Evolutionary conservation across 2,888 invertebrate genomes (phyloP).

Genomic region (Pandemis corylana): DNA sequence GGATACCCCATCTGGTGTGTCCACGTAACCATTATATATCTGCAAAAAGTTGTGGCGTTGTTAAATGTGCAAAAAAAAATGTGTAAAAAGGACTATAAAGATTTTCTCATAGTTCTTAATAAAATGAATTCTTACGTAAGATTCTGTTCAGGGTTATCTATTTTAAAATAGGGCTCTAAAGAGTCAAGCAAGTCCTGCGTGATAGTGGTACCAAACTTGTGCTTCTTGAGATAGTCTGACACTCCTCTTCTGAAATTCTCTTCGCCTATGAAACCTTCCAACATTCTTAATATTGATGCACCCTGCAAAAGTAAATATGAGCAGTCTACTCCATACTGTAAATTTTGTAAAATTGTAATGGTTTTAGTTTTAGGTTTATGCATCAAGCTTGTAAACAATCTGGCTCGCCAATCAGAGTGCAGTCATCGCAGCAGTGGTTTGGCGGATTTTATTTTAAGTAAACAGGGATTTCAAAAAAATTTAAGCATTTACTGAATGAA

Average conservation of each 20-base stretch:
- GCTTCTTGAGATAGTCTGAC: slow-evolving; percentile 89
- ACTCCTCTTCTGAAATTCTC: slow-evolving; percentile 90
- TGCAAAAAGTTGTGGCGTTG: slow-evolving; percentile 49
- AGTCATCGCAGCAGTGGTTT: too few species aligned
- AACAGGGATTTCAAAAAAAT: neutral
- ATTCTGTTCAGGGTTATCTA: slow-evolving; percentile 78
- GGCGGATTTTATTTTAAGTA: too few species aligned
- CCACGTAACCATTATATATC: slow-evolving; percentile 94
- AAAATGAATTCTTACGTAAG: slow-evolving; percentile 69
- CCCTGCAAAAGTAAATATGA: slow-evolving; percentile 82
- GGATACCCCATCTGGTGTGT: slow-evolving; percentile 96
- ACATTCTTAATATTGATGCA: slow-evolving; percentile 94
- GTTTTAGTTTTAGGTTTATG: neutral
- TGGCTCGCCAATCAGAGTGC: too few species aligned
- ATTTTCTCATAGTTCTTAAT: neutral
- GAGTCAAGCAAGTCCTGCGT: slow-evolving; percentile 91
- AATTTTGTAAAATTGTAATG: neutral
- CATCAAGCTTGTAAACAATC: too few species aligned
- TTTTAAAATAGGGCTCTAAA: slow-evolving; percentile 84
- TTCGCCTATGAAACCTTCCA: slow-evolving; percentile 91
- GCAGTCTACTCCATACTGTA: too few species aligned
- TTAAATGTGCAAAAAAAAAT: neutral
- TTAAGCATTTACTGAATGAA: neutral
- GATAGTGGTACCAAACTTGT: slow-evolving; percentile 90
- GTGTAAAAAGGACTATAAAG: neutral